A percentile compares a stretch with the other conserved stretches of the same genome.
Conservation (phyloP, 1,140 invertebrate genomes). For the Neodiprion virginianus region DNA sequence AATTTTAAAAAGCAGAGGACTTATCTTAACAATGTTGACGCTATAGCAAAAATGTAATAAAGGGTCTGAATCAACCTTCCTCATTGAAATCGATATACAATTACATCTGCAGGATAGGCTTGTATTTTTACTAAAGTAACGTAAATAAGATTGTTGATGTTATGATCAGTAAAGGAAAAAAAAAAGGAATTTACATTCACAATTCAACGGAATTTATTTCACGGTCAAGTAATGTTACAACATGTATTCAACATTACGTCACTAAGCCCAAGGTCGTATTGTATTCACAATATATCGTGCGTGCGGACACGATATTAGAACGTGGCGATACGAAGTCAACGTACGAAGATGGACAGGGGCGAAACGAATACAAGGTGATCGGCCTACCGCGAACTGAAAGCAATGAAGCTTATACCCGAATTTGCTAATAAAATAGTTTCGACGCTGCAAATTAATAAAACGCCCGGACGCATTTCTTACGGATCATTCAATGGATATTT, state of each 20-base stretch:
- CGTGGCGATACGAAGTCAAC: background rate
- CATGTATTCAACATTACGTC: background rate
- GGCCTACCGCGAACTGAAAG: no score
- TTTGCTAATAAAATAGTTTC: no score
- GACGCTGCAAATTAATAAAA: no score
- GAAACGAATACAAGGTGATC: no score
- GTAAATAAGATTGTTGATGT: background rate
- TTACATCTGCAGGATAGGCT: background rate
- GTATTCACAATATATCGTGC: background rate
- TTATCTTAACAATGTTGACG: constrained; percentile 49
- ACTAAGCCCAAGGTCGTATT: background rate
- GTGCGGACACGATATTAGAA: background rate
- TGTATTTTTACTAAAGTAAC: constrained; percentile 6
- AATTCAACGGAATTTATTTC: no score
- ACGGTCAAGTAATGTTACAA: no score
- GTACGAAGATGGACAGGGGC: no score
- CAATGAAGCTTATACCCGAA: no score
- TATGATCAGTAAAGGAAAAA: background rate
- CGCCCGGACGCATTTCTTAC: no score
- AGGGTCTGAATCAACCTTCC: constrained; percentile 52
- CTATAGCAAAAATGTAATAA: constrained; percentile 49
- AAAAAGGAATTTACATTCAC: no score
- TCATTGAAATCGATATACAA: constrained; percentile 36
- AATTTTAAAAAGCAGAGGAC: constrained; percentile 43
- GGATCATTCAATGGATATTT: no score